These are phyloP conservation scores for Elachura formosa DNA, from an alignment of 2,113 vertebrate genomes.

Conservation along the genomic window DNA sequence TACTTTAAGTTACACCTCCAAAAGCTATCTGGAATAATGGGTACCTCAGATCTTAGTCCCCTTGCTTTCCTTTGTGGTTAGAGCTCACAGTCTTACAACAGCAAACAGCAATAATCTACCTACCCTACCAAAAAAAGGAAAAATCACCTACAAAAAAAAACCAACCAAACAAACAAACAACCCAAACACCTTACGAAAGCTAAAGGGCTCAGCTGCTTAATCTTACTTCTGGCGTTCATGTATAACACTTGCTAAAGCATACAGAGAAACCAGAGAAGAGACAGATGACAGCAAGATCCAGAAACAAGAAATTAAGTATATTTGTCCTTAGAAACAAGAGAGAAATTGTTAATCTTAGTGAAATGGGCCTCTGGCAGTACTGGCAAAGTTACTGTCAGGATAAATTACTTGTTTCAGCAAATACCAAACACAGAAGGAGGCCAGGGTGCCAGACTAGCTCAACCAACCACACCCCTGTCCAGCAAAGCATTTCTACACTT, in stretches of 20 bases:
- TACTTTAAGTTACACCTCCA: not conserved
- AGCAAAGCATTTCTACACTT: not conserved
- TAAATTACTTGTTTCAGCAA: constrained; percentile 36
- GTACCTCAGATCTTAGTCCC: not conserved
- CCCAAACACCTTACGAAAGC: not conserved
- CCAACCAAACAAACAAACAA: not conserved
- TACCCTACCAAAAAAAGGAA: not conserved
- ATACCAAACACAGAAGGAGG: not conserved
- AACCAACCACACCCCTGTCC: not conserved
- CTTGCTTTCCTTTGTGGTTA: not conserved
- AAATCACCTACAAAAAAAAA: not conserved
- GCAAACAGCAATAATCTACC: not conserved
- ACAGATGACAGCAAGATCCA: not conserved
- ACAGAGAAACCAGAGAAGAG: not conserved
- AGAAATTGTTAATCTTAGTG: not conserved
- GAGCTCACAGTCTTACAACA: not conserved
- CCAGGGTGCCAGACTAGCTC: not conserved
- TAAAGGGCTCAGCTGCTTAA: not conserved
- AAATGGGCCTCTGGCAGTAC: not conserved
- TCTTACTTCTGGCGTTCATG: not conserved
- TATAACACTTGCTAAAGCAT: not conserved
- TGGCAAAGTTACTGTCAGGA: not conserved
- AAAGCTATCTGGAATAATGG: not conserved
- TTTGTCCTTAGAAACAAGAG: not conserved
- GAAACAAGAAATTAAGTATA: not conserved